phyloP scores from a whole-genome alignment of 2,113 vertebrate species.

The Oncorhynchus gorbuscha region DNA sequence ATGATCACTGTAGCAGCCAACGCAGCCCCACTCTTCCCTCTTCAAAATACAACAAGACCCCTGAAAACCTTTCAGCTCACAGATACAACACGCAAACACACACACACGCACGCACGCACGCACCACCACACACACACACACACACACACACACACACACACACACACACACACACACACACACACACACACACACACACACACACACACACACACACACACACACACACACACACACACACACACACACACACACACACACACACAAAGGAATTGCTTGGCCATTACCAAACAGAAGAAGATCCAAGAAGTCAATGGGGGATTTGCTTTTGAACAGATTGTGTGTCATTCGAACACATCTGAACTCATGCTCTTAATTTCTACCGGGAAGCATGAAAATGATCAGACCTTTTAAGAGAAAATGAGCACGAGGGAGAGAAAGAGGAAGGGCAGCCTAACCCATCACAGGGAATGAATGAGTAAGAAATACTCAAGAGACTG shows the following conservation, averaged over 20 bases:
- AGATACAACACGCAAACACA: background rate
- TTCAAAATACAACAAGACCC: background rate
- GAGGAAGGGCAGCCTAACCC: constrained; percentile 39
- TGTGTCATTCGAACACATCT: no score
- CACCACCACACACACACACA: background rate
- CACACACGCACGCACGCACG: no score
- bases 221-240: background rate
- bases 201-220: background rate
- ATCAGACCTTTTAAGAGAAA: constrained; percentile 7
- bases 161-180: background rate
- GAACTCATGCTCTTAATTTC: no score
- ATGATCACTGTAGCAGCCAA: no score
- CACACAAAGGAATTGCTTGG: background rate
- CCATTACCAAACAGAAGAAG: background rate
- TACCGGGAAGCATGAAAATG: constrained; percentile 21
- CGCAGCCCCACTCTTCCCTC: no score
- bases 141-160: background rate
- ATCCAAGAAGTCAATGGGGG: no score
- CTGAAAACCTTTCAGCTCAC: background rate
- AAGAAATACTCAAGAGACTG: constrained; percentile 5
- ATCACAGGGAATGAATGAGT: constrained; percentile 56
- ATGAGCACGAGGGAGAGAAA: constrained; percentile 12
- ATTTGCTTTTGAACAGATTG: no score
- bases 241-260: background rate
- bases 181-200: background rate